Base-by-base conservation (phyloP, 2,888 invertebrate genomes). In the Rosalia funebris region DNA sequence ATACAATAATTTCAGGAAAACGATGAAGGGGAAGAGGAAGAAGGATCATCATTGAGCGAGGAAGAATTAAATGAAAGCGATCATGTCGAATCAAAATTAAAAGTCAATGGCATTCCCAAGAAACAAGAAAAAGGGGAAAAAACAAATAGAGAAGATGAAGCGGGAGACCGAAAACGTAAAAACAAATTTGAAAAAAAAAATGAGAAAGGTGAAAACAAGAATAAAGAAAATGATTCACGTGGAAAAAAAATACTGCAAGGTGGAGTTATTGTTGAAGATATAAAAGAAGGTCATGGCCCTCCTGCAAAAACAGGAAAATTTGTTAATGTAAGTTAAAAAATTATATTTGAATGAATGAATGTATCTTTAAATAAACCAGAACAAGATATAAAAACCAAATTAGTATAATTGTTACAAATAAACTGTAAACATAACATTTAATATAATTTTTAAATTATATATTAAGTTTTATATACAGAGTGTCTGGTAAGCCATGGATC, bases 261-360 rank as follows among this genome's bases (percentile, higher is more conserved):
- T n/a, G 96, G 96, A 25, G 89, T 96, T 0, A 83, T 87, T 60
- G 82, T 93, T 63, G 91, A 93, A 77, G 97, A 97, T 66, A 17
- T 93, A 0, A 89, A 88, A 75, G 83, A 89, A 14, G 97, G 97
- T n/a, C 85, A 82, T 65, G 97, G 97, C 0, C 60, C 64, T 15
- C 83, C 87, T 0, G 96, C 93, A 0, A 93, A 92, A 75, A 75
- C 85, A 1, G 96, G 96, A 34, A 92, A 91, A 83, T 85, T 86
- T 66, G 85, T 89, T 12, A 83, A 83, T 81, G 86, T 86, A 71
- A 77, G 71, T 59, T 11, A 3, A 34, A 36, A 60, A 34, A 25
- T 25, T n/a, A n/a, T n/a, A n/a, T n/a, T n/a, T n/a, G n/a, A n/a
- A n/a, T n/a, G n/a, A n/a, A n/a, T n/a, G n/a, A n/a, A n/a, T n/a